phyloP scores from a whole-genome alignment of 2,797 vertebrate genomes.

The Orientallactaga sibirica region DNA sequence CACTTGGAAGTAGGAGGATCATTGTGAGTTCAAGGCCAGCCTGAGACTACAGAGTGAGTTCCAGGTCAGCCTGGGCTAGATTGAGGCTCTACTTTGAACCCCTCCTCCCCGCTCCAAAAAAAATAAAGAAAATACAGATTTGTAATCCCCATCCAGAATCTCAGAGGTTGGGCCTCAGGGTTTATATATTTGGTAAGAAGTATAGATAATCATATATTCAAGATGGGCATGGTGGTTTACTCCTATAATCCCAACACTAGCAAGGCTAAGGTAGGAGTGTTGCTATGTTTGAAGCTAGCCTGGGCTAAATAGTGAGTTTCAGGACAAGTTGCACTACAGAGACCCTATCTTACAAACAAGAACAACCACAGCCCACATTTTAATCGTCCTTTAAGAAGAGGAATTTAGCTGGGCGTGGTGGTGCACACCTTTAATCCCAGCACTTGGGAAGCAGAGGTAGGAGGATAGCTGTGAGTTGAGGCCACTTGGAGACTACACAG shows the following conservation, averaged over 20 bases:
- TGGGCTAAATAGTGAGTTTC: neutral
- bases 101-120: neutral
- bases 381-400: conserved; percentile 1
- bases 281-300: neutral
- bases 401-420: neutral
- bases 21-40: too few relatives aligned
- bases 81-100: too few relatives aligned
- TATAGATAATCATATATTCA: neutral
- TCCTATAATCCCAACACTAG: too few relatives aligned
- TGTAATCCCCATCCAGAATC: neutral
- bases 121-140: too few relatives aligned
- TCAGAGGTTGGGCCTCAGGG: conserved; percentile 1
- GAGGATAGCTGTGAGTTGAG: too few relatives aligned
- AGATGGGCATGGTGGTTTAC: neutral
- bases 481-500: too few relatives aligned
- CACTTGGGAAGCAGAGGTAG: too few relatives aligned
- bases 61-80: too few relatives aligned
- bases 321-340: neutral
- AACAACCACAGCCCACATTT: neutral
- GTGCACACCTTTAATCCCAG: too few relatives aligned
- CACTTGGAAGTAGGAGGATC: too few relatives aligned
- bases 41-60: too few relatives aligned
- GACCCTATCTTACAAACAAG: neutral
- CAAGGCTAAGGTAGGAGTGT: too few relatives aligned
- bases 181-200: conserved; percentile 45